Evolutionary conservation across 2,113 vertebrate genomes (phyloP), one percentile per base, ranked within the genome.

Genomic region (Seriola aureovittata): DNA sequence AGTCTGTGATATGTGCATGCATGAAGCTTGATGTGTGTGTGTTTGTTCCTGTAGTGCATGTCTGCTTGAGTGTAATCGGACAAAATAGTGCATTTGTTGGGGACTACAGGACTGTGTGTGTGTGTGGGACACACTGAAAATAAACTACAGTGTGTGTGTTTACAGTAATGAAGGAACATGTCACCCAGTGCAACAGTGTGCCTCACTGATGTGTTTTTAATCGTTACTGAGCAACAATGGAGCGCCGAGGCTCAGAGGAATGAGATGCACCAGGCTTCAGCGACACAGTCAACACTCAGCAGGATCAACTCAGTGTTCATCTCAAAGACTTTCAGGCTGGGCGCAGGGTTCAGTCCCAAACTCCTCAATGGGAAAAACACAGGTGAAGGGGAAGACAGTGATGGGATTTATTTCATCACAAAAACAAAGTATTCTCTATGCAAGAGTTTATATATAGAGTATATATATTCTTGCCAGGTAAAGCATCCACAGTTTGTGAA

Each of bases 1-100:
- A 4, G 4, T 67, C 1, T 66, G 48, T 77, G 10, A 69, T 50
- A 17, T 58, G 55, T 75, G 75, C 40, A 52, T 80, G 69, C 21
- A 19, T 59, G 50, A 42, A 10, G 55, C 34, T 42, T 40, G 14
- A 12, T 21, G 54, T 74, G 64, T 74, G 64, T 55, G 59, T 32
- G 48, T 68, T 14, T 76, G 42, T 66, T 69, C 12, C 5, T 17
- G 0, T 0, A 1, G 59, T 75, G 59, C 63, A 58, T 21, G 69
- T 17, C 14, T 10, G 25, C 32, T 59, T 12, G 40, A 59, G 52
- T 48, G 58, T 42, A 50, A 19, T 5, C 2, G 48, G 48, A 19
- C 6, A 2, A 50, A 19, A 19, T 6, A 8, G 48, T 50, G 6
- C 4, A 23, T 23, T 57, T 8, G 9, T 25, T 4, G 3, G 10